phyloP scores from a whole-genome alignment of 1,140 invertebrate species.

The Procambarus virginalis region DNA sequence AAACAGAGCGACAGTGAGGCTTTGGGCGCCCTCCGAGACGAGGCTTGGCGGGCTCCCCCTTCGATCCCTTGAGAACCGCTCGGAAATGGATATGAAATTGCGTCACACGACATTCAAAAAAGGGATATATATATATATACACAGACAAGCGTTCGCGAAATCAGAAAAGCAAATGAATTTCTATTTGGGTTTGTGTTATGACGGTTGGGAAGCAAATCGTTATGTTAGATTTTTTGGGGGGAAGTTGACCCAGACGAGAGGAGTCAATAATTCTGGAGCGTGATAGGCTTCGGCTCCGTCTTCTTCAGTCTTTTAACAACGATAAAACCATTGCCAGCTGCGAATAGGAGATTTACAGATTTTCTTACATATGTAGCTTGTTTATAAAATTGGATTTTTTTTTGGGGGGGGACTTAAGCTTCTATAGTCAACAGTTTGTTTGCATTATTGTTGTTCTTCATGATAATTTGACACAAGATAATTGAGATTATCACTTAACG shows the following conservation, averaged over 20 bases:
- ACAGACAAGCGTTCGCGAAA: slow-evolving; percentile 33
- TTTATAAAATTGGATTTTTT: too few relatives aligned
- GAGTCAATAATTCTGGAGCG: slow-evolving; percentile 27
- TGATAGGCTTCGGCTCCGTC: background rate
- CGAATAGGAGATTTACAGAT: background rate
- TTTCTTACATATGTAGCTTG: too few relatives aligned
- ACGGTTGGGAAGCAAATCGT: background rate
- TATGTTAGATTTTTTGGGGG: background rate
- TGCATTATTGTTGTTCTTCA: too few relatives aligned
- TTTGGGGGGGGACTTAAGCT: too few relatives aligned
- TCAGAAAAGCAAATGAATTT: slow-evolving; percentile 46
- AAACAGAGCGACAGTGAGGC: background rate
- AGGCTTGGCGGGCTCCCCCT: background rate
- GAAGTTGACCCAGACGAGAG: background rate
- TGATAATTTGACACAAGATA: too few relatives aligned
- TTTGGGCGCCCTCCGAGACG: background rate
- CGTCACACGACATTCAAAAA: slow-evolving; percentile 34
- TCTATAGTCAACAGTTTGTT: too few relatives aligned
- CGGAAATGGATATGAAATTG: slow-evolving; percentile 40
- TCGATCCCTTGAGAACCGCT: slow-evolving; percentile 22
- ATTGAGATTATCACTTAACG: too few relatives aligned
- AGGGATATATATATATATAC: slow-evolving; percentile 14
- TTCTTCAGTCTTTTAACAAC: slow-evolving; percentile 4
- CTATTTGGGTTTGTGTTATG: slow-evolving; percentile 32
- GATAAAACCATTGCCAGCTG: background rate